Percentiles rank a stretch among this genome's conserved stretches.
Conservation (phyloP, 35 echinoderm and acorn worm genomes). For the Ophioderma brevispina region DNA sequence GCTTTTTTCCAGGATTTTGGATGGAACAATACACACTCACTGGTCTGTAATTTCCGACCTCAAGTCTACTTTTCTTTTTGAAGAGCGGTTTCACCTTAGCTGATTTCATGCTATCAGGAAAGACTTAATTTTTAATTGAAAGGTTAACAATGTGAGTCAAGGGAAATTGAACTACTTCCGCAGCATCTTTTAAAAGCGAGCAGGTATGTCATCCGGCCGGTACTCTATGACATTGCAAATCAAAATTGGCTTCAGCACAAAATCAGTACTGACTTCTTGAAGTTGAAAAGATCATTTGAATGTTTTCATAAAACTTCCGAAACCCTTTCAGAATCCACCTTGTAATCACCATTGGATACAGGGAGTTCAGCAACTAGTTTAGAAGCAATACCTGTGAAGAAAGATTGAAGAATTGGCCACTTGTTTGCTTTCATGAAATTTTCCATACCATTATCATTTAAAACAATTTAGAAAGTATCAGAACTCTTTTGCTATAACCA, state of each 20-base stretch:
- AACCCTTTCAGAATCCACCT: neutral
- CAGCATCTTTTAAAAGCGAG: constrained; percentile 8
- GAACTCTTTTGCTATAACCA: neutral
- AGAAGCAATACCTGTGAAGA: neutral
- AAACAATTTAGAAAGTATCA: neutral
- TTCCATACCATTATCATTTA: neutral
- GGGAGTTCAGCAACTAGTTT: neutral
- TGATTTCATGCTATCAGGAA: constrained; percentile 4
- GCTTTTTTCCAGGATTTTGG: neutral
- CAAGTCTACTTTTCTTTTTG: constrained; percentile 15
- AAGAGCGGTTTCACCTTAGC: constrained; percentile 19
- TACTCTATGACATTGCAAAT: neutral
- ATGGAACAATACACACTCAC: neutral
- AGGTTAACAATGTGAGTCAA: constrained; percentile 16
- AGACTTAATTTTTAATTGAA: neutral
- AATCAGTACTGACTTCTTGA: neutral
- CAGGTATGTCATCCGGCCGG: neutral
- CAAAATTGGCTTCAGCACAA: neutral
- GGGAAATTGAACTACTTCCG: neutral
- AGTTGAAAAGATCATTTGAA: neutral
- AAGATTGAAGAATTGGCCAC: neutral
- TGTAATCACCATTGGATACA: neutral
- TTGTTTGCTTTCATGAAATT: neutral
- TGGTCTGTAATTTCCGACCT: constrained; percentile 17
- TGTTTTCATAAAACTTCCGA: neutral